Percentiles rank a stretch among this genome's conserved stretches.
Evolutionary conservation across 2,888 invertebrate species (phyloP).

Genomic region (Ischnura elegans): DNA sequence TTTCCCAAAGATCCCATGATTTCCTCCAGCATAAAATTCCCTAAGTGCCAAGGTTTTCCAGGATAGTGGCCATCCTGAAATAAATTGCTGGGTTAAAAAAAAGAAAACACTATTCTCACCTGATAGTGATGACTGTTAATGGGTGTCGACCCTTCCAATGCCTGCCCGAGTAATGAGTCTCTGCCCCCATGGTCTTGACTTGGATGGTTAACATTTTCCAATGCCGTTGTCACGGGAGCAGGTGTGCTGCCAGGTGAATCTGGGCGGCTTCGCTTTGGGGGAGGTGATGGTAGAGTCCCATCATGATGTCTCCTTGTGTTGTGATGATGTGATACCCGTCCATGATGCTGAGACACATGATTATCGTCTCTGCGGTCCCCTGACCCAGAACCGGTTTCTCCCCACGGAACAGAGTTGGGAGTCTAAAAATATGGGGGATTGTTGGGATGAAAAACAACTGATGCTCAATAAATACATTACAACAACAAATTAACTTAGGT

Average conservation of each 20-base stretch:
- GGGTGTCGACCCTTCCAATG: constrained; percentile 83
- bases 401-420: constrained; percentile 83
- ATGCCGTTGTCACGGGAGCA: constrained; percentile 81
- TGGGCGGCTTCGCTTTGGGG: constrained; percentile 86
- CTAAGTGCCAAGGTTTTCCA: no score
- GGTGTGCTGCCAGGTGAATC: constrained; percentile 82
- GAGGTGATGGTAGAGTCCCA: constrained; percentile 72
- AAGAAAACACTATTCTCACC: background rate
- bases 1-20: no score
- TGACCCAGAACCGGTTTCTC: constrained; percentile 76
- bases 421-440: constrained; percentile 77
- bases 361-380: constrained; percentile 58
- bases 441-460: no score
- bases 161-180: constrained; percentile 87
- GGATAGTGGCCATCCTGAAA: no score
- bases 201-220: constrained; percentile 77
- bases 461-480: no score
- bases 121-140: constrained; percentile 73
- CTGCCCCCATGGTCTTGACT: constrained; percentile 80
- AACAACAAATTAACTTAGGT: no score
- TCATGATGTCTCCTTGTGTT: constrained; percentile 68
- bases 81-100: no score
- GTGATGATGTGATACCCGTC: constrained; percentile 51
- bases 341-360: constrained; percentile 64
- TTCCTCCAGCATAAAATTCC: no score